phyloP scores from a whole-genome alignment of 2,113 vertebrate genomes.

The Dipodomys stephensi region DNA sequence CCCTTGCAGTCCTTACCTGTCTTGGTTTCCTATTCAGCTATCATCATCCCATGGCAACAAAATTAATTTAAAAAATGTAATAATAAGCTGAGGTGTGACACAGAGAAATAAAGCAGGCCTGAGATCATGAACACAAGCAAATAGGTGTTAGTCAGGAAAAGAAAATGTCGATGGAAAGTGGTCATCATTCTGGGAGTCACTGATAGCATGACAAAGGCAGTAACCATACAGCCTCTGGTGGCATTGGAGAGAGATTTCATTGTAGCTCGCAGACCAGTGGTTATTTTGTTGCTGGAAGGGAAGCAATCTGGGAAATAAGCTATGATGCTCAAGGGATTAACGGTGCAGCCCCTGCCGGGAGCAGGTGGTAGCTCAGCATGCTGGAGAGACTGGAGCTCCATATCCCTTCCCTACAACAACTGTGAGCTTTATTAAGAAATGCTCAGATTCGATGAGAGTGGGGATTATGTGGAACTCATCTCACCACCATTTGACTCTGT shows the following conservation, averaged over 20 bases:
- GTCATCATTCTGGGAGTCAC: not conserved
- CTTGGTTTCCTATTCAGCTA: constrained; percentile 7
- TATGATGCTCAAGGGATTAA: constrained; percentile 71
- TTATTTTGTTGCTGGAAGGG: constrained; percentile 65
- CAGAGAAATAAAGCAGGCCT: not conserved
- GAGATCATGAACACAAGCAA: not conserved
- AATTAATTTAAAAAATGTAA: not conserved
- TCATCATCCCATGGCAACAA: not conserved
- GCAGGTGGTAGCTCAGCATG: constrained; percentile 75
- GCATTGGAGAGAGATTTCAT: not conserved
- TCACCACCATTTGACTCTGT: constrained; percentile 60
- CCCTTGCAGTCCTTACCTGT: not conserved
- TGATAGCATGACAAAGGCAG: not conserved
- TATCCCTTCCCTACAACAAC: constrained; percentile 71
- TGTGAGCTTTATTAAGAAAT: constrained; percentile 81
- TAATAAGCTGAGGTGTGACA: not conserved
- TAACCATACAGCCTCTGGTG: not conserved
- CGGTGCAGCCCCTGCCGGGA: constrained; percentile 46
- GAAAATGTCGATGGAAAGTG: not conserved
- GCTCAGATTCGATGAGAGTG: constrained; percentile 58
- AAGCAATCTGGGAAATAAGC: constrained; percentile 69
- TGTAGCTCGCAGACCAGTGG: constrained; percentile 35
- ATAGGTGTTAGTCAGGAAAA: not conserved
- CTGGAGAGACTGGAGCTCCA: constrained; percentile 62
- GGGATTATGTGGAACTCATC: constrained; percentile 66